Base-by-base conservation (phyloP, 2,797 vertebrate species). In the Enteromius argenteus region DNA sequence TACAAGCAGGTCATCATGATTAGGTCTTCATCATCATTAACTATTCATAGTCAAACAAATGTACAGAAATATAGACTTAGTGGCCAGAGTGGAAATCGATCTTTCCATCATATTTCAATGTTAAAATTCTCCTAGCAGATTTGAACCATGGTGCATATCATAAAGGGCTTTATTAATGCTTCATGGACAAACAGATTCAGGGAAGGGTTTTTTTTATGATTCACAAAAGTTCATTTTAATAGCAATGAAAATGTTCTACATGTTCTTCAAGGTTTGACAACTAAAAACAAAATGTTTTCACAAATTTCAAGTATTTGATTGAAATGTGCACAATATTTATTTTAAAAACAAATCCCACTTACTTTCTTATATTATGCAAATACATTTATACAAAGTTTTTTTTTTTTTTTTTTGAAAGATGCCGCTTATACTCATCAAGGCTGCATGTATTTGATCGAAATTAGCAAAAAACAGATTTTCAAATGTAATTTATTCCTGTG, bases 1-100 rank as follows among this genome's bases (percentile, higher is more conserved):
- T 64, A 82, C 3, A 42, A 49, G 53, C 39, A 79, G 66, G 67
- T 79, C 51, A 62, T 84, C 66, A 71, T 82, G 73, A 77, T 69
- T 73, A 79, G 67, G 39, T 75, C 68, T 64, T 83, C 30, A 66
- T 83, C 80, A 86, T 72, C 74, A 87, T 68, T 58, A 71, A 53
- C 14, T 81, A 67, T 82, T 81, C 42, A 60, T 77, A 49, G 8
- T 75, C 71, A 37, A 66, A 64, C 71, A 49, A 44, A 74, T 0
- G 21, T 19, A 27, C 27, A 51, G 69, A 82, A 75, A 66, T 49
- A 30, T 51, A 0, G 17, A 64, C 30, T 42, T 13, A 37, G 8
- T 62, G 17, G 53, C 68, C 3, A 1, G 17, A 60, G n/a, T 58
- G n/a, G 8, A 62, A 81, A 37, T 39, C 46, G 14, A 14, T 68